These are phyloP conservation scores for Nemopilema nomurai DNA, from an alignment of 30 jellyfish, hydroid and myxozoan species.

Conservation along the genomic window DNA sequence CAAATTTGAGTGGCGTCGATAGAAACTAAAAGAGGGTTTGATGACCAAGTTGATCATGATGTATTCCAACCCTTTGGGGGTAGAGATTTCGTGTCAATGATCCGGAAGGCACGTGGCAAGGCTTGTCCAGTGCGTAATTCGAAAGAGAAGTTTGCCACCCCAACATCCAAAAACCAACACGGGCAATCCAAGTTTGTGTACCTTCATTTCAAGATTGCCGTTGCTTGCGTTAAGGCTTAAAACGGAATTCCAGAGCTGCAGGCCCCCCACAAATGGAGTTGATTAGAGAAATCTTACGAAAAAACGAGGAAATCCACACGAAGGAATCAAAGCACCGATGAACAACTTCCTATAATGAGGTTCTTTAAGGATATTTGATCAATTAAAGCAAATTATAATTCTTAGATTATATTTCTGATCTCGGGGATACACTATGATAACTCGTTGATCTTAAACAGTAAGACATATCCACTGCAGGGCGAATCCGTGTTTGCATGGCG, in stretches of 20 bases:
- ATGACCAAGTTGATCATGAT: too few relatives aligned
- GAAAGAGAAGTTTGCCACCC: background rate
- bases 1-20: too few relatives aligned
- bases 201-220: background rate
- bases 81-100: background rate
- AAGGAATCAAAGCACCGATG: constrained; percentile 11
- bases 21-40: too few relatives aligned
- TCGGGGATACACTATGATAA: background rate
- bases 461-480: background rate
- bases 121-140: background rate
- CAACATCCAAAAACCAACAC: background rate
- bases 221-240: background rate
- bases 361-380: background rate
- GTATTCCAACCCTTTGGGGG: too few relatives aligned
- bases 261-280: constrained; percentile 14
- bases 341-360: background rate
- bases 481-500: background rate
- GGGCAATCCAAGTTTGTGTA: background rate
- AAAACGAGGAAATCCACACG: constrained; percentile 9
- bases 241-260: background rate
- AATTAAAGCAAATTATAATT: background rate
- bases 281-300: constrained; percentile 6
- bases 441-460: background rate
- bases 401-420: background rate
- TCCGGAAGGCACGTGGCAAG: background rate